phyloP scores from a whole-genome alignment of 2,797 vertebrate species.

The Tokudaia tokunoshimensis region DNA sequence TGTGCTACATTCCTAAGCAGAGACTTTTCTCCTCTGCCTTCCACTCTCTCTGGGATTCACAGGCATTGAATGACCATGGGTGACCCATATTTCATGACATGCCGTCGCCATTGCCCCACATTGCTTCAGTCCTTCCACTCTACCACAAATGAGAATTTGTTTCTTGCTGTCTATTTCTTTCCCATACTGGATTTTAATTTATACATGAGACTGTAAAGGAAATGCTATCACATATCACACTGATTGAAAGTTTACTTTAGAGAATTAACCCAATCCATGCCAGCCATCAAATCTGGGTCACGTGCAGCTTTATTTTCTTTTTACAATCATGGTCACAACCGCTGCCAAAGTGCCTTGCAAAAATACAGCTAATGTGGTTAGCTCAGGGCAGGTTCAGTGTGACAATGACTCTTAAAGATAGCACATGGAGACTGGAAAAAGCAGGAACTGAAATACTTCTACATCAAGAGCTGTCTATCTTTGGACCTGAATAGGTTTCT shows the following conservation, averaged over 20 bases:
- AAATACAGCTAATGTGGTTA: not conserved
- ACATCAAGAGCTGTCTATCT: not conserved
- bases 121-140: not conserved
- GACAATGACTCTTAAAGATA: not conserved
- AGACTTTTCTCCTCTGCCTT: not conserved
- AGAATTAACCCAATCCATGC: not conserved
- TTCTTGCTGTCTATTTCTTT: not conserved
- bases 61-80: not conserved
- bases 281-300: not conserved
- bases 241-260: slow-evolving; percentile 14
- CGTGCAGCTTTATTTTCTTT: slow-evolving; percentile 8
- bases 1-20: fast-evolving
- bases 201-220: not conserved
- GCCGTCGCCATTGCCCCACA: not conserved
- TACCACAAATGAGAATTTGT: not conserved
- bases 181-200: not conserved
- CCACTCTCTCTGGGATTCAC: not conserved
- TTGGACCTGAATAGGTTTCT: not conserved
- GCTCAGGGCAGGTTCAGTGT: not conserved
- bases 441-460: not conserved
- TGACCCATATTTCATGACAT: not conserved
- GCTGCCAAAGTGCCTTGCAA: not conserved
- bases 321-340: not conserved
- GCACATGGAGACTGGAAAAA: not conserved
- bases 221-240: not conserved